Base-by-base conservation (phyloP, 2,888 invertebrate genomes). In the Polyommatus icarus region DNA sequence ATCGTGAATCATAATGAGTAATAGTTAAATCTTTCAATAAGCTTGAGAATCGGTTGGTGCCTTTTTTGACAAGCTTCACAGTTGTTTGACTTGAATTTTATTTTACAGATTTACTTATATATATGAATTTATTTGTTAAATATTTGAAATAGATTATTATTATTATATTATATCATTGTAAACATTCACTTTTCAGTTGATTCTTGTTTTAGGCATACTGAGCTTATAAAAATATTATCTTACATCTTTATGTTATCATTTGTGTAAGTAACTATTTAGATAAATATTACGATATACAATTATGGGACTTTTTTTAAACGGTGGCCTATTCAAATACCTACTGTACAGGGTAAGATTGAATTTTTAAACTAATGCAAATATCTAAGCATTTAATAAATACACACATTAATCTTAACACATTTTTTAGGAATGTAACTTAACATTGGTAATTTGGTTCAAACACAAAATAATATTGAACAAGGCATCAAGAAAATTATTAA, bases 1-100 rank as follows among this genome's bases (percentile, higher is more conserved):
- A 85, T 93, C 92, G 83, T 94, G 91, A 80, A 80, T 79, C 24
- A 29, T 54, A 54, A 54, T 54, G 50, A 24, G 24, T 54, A 29
- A 54, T 75, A 75, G 75, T 75, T 40, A 73, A 40, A 73, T 75
- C 18, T 75, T 54, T 50, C 12, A 75, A 24, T 29, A 54, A 75
- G 75, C 75, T 75, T 75, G 29, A 75, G 29, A 50, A 54, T 50
- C 2, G 46, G 29, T 54, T 75, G 50, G 24, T 50, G 46, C 18
- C 10, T 36, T 46, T 50, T 50, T 54, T 50, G 75, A 75, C 75
- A 75, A 50, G 20, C 46, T 24, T 75, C 50, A 54, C 50, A 75
- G 46, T 46, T 73, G 46, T 50, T 50, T 75, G 12, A 75, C 75
- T 50, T 75, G 7, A 75, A 29, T 73, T 73, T 73, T 75, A 75